Evolutionary conservation across 2,888 invertebrate species (phyloP).

Genomic region (Chymomyza procnemis): DNA sequence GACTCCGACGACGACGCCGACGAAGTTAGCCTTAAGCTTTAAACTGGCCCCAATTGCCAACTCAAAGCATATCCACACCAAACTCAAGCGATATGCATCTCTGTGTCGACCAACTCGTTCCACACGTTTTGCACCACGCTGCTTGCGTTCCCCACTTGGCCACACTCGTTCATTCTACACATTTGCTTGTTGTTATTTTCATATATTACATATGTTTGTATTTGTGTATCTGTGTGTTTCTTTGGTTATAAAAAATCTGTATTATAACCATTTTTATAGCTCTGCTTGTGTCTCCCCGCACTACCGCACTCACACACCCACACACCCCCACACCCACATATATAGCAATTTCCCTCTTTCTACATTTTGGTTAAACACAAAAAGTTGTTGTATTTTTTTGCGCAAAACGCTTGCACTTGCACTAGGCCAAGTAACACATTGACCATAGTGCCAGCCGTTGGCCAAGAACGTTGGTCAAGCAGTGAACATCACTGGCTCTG

Average conservation of each 20-base stretch:
- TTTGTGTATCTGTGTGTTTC: constrained; percentile 1
- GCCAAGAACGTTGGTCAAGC: constrained; percentile 56
- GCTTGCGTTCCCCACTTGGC: no score
- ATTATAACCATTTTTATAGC: constrained; percentile 44
- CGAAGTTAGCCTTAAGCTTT: constrained; percentile 50
- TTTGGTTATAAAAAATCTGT: constrained; percentile 29
- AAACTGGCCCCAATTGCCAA: constrained; percentile 53
- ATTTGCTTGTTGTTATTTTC: neutral
- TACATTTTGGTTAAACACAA: neutral
- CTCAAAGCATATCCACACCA: constrained; percentile 8
- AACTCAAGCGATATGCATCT: constrained; percentile 48
- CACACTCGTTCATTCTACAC: neutral
- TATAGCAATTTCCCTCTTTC: neutral
- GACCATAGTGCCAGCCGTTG: constrained; percentile 25
- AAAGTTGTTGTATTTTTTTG: neutral
- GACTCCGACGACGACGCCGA: neutral
- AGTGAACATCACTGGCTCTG: constrained; percentile 28
- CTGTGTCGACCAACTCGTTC: constrained; percentile 21
- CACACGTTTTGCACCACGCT: no score
- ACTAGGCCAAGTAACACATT: constrained; percentile 22
- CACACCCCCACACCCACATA: neutral
- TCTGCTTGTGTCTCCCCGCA: constrained; percentile 4
- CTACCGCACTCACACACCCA: no score
- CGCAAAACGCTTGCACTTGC: constrained; percentile 49
- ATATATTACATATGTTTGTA: neutral